Base-by-base conservation (phyloP, 2,797 vertebrate species). In the Chelidonichthys spinosus region DNA sequence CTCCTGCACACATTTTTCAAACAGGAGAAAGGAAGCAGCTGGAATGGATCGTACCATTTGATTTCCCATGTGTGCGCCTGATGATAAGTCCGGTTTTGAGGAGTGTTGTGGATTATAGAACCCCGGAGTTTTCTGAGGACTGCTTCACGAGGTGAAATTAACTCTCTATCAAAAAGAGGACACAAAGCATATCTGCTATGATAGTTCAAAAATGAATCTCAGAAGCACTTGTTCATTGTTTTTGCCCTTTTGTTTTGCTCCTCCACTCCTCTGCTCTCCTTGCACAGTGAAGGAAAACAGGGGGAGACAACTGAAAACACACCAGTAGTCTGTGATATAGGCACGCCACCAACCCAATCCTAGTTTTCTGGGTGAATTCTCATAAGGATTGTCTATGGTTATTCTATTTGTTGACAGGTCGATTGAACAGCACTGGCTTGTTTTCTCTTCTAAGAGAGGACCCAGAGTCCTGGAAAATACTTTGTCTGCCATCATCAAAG, bases 11-110 rank as follows among this genome's bases (percentile, higher is more conserved):
- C 87, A 91, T 90, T 89, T 90, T 85, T 90, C 87, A 85, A 83
- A 87, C 47, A 14, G 47, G 60, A 91, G 62, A n/a, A 46, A 91
- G 85, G 92, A 90, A 92, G 88, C 79, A 79, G 79, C 78, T 74
- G 50, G 71, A 87, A 87, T 85, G 82, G 79, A 87, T 81, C 83
- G 85, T 67, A 87, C 78, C 77, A 58, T 88, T 89, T 90, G 87
- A 92, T 92, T 92, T 93, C 92, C 90, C 91, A 70, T 72, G 85
- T 87, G 88, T 83, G 63, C 56, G 55, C 70, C 81, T 83, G 84
- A 74, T 83, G 85, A 92, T 86, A 75, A 73, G 89, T 89, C 81
- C 60, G 2, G 67, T 85, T 89, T 89, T 78, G 55, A 85, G 61
- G 81, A 79, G 73, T 86, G 88, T 83, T 63, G 80, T 72, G 69